These are phyloP conservation scores for Leucopsar rothschildi DNA, from an alignment of 2,113 vertebrate genomes.

Conservation along the genomic window DNA sequence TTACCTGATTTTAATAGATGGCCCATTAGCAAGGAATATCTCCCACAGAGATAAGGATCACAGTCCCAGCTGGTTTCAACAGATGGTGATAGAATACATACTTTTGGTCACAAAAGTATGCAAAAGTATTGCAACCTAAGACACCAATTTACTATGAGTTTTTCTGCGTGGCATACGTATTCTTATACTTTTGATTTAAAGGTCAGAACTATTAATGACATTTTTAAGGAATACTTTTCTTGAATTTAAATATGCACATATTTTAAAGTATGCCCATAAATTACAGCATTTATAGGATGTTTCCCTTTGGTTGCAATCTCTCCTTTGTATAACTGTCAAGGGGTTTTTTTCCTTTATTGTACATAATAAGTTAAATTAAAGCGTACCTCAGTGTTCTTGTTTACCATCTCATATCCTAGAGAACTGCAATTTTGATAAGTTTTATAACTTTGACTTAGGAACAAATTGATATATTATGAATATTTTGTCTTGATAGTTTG, in stretches of 20 bases:
- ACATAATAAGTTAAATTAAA: not conserved
- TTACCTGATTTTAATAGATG: no score
- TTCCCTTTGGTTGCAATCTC: not conserved
- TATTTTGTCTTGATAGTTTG: not conserved
- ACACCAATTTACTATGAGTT: not conserved
- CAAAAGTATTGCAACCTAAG: no score
- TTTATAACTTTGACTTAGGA: not conserved
- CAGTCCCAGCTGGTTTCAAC: no score
- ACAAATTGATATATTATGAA: not conserved
- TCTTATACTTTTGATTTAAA: not conserved
- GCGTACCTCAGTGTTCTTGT: accelerated
- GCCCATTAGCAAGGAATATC: no score
- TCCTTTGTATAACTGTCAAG: not conserved
- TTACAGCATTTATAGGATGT: not conserved
- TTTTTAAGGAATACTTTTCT: not conserved
- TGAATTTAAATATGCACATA: not conserved
- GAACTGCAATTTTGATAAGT: not conserved
- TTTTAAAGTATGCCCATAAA: not conserved
- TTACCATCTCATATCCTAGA: not conserved
- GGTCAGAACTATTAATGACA: not conserved
- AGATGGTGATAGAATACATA: no score
- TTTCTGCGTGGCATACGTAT: not conserved
- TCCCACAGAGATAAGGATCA: no score
- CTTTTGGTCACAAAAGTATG: no score
- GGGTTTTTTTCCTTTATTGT: not conserved